Percentiles rank a stretch among this genome's conserved stretches.
Evolutionary conservation across 64 coral and sea anemone species (phyloP).

Genomic region (Stichodactyla mertensii): DNA sequence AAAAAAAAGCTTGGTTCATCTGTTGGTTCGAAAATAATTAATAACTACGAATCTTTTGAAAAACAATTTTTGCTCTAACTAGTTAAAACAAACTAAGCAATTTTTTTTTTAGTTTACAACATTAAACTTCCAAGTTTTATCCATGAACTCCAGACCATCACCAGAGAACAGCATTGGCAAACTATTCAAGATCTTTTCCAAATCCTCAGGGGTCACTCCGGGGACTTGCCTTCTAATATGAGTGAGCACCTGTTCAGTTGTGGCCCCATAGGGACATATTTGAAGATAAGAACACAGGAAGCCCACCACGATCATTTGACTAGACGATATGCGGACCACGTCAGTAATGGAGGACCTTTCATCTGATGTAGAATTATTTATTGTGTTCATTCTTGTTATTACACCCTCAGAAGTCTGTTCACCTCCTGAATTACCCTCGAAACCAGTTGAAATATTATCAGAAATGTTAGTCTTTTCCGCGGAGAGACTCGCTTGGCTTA

Average conservation of each 20-base stretch:
- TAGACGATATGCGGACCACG: slow-evolving; percentile 46
- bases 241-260: slow-evolving; percentile 54
- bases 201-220: slow-evolving; percentile 28
- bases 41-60: no score
- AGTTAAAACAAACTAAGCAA: no score
- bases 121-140: slow-evolving; percentile 12
- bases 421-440: neutral
- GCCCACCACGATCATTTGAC: slow-evolving; percentile 63
- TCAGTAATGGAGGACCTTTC: neutral
- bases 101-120: neutral
- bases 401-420: neutral
- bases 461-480: neutral
- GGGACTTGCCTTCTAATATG: slow-evolving; percentile 60
- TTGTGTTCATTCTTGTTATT: neutral
- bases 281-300: slow-evolving; percentile 74
- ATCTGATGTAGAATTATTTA: neutral
- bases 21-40: no score
- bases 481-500: neutral
- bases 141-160: neutral
- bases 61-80: no score
- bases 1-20: no score
- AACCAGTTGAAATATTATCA: neutral
- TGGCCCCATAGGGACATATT: slow-evolving; percentile 65
- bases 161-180: slow-evolving; percentile 63
- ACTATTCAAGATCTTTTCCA: slow-evolving; percentile 51